A percentile compares a stretch with the other conserved stretches of the same genome.
These are phyloP conservation scores for Heliocidaris erythrogramma DNA, from an alignment of 35 echinoderm and acorn worm species.

Conservation along the genomic window DNA sequence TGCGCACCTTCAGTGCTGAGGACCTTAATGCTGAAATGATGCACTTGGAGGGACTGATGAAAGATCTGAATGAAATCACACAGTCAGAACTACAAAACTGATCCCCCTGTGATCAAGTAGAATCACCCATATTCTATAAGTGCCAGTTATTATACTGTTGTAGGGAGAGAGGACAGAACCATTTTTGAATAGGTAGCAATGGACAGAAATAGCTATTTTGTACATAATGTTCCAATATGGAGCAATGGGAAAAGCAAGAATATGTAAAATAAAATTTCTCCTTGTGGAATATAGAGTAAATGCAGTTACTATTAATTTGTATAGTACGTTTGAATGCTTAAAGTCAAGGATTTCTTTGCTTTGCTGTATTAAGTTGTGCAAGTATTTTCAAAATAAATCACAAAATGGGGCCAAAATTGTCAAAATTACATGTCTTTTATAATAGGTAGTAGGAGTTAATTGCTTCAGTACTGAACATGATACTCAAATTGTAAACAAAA, in stretches of 20 bases:
- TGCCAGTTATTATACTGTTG: conserved; percentile 30
- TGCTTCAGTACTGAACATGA: too few species aligned
- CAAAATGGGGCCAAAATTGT: neutral
- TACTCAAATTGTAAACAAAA: neutral
- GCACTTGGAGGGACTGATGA: conserved; percentile 97
- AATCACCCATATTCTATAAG: neutral
- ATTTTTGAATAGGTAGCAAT: neutral
- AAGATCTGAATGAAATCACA: conserved; percentile 98
- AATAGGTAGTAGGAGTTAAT: neutral
- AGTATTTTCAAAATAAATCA: neutral
- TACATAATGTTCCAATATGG: conserved; percentile 2
- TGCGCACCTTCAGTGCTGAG: conserved; percentile 91
- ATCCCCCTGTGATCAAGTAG: neutral
- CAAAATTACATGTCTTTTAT: neutral
- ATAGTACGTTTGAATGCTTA: neutral
- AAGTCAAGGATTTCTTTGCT: neutral
- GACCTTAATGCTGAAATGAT: conserved; percentile 98
- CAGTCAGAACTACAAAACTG: conserved; percentile 89
- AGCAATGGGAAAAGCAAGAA: neutral
- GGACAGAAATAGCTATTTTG: conserved; percentile 14
- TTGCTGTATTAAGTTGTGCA: neutral
- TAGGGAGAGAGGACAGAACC: neutral
- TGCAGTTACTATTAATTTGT: neutral
- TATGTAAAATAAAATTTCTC: neutral
- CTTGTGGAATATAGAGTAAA: neutral